A percentile compares a stretch with the other conserved stretches of the same genome.
phyloP scores from a whole-genome alignment of 2,113 vertebrate species.

The Sapayoa aenigma region DNA sequence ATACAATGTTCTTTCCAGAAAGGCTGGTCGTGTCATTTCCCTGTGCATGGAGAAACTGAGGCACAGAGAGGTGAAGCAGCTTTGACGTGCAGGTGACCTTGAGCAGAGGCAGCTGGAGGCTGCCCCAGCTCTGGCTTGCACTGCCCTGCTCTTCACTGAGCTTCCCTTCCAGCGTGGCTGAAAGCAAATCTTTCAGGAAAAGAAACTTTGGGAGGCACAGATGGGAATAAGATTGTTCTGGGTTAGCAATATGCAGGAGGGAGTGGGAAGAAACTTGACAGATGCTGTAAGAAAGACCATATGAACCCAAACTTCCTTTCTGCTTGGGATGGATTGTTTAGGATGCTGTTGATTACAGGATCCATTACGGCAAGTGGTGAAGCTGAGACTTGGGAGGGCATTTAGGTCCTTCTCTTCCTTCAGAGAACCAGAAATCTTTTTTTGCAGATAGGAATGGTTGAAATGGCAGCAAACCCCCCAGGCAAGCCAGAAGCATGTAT shows the following conservation, averaged over 20 bases:
- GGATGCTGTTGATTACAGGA: neutral
- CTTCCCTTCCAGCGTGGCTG: neutral
- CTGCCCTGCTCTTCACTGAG: neutral
- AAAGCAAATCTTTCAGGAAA: neutral
- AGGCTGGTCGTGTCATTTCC: neutral
- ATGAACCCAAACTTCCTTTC: slow-evolving; percentile 61
- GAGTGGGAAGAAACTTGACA: slow-evolving; percentile 53
- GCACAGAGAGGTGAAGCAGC: neutral
- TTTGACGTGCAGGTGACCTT: neutral
- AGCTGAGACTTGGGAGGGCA: neutral
- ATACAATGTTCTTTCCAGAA: neutral
- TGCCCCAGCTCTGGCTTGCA: neutral
- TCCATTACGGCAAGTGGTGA: neutral
- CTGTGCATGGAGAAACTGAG: neutral
- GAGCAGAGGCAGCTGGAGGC: neutral
- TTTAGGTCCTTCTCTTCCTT: neutral
- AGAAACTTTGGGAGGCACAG: slow-evolving; percentile 38
- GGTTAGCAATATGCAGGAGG: slow-evolving; percentile 37
- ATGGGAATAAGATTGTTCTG: slow-evolving; percentile 56
- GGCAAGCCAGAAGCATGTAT: neutral
- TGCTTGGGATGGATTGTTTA: slow-evolving; percentile 12
- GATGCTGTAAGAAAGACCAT: slow-evolving; percentile 47
- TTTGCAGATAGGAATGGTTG: neutral
- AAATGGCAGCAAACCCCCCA: neutral
- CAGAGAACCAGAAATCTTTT: neutral